These are phyloP conservation scores for Orchestia grillus DNA, from an alignment of 1,140 invertebrate species.

Conservation along the genomic window DNA sequence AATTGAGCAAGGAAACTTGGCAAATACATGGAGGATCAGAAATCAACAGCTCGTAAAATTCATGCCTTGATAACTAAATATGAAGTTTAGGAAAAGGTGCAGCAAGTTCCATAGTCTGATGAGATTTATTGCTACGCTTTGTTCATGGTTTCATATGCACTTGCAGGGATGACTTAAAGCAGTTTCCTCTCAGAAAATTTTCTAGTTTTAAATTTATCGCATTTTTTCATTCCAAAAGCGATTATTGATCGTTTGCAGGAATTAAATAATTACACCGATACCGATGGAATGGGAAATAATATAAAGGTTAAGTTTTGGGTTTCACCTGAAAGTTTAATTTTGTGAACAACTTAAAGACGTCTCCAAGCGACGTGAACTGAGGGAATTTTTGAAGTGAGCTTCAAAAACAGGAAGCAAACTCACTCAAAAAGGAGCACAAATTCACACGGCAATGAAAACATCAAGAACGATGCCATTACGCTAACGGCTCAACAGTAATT, in stretches of 20 bases:
- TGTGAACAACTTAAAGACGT: background rate
- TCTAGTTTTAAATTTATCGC: no score
- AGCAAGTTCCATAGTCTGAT: background rate
- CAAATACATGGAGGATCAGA: background rate
- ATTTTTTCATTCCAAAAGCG: no score
- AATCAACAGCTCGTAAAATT: background rate
- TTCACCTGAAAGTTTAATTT: background rate
- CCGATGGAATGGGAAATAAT: background rate
- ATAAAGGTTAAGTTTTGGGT: background rate
- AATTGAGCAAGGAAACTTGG: background rate
- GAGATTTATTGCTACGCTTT: background rate
- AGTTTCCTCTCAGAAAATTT: background rate
- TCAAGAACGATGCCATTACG: no score
- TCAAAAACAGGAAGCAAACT: background rate
- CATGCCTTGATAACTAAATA: background rate
- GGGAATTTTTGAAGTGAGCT: background rate
- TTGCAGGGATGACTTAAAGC: background rate
- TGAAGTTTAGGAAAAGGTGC: background rate
- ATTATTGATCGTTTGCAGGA: background rate
- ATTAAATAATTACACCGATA: background rate
- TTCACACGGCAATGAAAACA: no score
- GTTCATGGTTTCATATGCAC: background rate
- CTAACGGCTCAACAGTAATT: no score
- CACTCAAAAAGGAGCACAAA: background rate
- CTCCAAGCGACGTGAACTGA: background rate